Percentiles rank a stretch among this genome's conserved stretches.
phyloP scores from a whole-genome alignment of 2,888 invertebrate species.

The Drosophila cognata region DNA sequence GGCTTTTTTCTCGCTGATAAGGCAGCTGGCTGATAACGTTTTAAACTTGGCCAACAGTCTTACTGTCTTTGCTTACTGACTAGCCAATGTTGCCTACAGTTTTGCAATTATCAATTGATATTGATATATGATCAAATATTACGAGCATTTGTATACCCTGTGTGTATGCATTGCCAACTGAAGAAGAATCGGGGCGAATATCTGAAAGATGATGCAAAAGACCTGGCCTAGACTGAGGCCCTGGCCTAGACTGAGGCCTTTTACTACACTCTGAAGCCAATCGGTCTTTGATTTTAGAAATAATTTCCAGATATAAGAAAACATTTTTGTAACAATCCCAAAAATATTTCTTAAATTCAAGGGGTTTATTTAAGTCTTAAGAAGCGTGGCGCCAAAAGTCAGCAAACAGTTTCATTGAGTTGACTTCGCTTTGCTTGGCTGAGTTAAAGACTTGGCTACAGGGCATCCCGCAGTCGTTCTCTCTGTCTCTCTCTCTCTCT shows the following conservation, averaged over 20 bases:
- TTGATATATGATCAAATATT: neutral
- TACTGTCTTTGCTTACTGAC: neutral
- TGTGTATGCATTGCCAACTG: neutral
- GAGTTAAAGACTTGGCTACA: neutral
- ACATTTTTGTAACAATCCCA: too few relatives aligned
- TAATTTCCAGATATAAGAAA: neutral
- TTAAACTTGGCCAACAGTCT: neutral
- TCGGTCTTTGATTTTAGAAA: neutral
- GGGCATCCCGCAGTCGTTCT: neutral
- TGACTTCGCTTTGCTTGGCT: neutral
- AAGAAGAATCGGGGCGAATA: too few relatives aligned
- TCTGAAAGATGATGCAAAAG: neutral
- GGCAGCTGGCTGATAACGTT: conserved; percentile 17
- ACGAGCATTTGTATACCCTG: neutral
- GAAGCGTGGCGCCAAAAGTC: too few relatives aligned
- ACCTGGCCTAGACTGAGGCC: neutral
- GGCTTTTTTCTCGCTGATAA: conserved; percentile 15
- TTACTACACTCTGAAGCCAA: neutral
- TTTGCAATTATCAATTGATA: conserved; percentile 8
- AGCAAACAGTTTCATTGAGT: too few relatives aligned
- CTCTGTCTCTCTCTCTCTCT: neutral
- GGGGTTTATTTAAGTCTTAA: too few relatives aligned
- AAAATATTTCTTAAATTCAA: too few relatives aligned
- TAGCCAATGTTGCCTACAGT: neutral
- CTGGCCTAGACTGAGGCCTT: neutral